Conservation (phyloP, 2,113 vertebrate genomes). For the Malurus melanocephalus region DNA sequence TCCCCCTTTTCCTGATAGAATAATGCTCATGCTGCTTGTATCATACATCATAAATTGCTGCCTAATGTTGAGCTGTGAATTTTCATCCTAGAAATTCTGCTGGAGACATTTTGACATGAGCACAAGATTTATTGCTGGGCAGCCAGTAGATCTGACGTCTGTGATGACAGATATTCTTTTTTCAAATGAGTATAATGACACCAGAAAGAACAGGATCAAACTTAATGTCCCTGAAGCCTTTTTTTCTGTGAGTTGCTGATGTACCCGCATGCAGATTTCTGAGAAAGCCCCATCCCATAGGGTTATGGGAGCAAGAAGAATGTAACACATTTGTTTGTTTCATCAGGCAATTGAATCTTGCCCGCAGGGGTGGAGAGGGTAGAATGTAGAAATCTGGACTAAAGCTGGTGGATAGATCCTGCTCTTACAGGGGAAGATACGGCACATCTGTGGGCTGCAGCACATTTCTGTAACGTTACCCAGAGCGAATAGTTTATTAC, state of each 20-base stretch:
- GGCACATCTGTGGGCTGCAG: not conserved
- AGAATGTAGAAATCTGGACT: not conserved
- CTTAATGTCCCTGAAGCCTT: not conserved
- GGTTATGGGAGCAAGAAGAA: not conserved
- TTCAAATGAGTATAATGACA: constrained; percentile 23
- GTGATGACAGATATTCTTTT: not conserved
- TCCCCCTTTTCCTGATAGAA: not conserved
- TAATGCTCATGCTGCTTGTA: not conserved
- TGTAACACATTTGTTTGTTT: not conserved
- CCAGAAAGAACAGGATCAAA: not conserved
- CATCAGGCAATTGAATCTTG: not conserved
- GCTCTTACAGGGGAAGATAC: not conserved
- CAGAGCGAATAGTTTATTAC: constrained; percentile 49
- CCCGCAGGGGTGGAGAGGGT: accelerated
- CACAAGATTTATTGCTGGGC: constrained; percentile 31
- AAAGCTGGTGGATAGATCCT: not conserved
- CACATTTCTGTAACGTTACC: constrained; percentile 43
- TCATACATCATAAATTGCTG: constrained; percentile 20
- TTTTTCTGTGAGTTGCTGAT: not conserved
- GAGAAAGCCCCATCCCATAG: not conserved
- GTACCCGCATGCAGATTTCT: not conserved
- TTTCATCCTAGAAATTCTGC: constrained; percentile 25
- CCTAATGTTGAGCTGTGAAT: constrained; percentile 15
- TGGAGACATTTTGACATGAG: constrained; percentile 17
- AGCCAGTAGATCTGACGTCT: not conserved